Conservation (phyloP, 2,797 vertebrate genomes). For the Potorous gilbertii region DNA sequence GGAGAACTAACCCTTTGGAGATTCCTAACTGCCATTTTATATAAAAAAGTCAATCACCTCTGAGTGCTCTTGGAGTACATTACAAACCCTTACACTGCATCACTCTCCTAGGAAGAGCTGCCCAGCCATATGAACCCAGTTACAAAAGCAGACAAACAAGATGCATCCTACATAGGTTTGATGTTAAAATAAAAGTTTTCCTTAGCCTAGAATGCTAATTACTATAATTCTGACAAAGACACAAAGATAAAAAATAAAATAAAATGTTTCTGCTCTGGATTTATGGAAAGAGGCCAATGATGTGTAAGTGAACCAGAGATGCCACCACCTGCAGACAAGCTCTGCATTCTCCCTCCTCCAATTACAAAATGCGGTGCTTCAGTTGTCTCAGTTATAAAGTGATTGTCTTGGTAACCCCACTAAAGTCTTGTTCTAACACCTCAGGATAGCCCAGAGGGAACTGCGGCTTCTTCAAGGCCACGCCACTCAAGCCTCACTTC, state of each 20-base stretch:
- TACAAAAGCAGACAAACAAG: background rate
- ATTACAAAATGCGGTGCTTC: conserved; percentile 30
- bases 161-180: background rate
- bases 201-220: background rate
- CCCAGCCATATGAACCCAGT: background rate
- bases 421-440: background rate
- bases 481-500: background rate
- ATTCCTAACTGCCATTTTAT: background rate
- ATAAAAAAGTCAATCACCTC: background rate
- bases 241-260: background rate
- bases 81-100: background rate
- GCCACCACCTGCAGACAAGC: conserved; percentile 70
- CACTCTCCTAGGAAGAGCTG: background rate
- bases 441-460: background rate
- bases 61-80: background rate
- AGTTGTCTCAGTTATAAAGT: background rate
- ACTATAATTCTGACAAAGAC: background rate
- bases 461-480: background rate
- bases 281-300: background rate
- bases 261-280: background rate
- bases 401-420: no score
- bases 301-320: conserved; percentile 55
- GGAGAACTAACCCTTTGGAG: background rate
- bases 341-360: conserved; percentile 4
- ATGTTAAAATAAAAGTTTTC: background rate